Conservation (phyloP, 1,140 invertebrate genomes). For the Leptonema lineaticorne region DNA sequence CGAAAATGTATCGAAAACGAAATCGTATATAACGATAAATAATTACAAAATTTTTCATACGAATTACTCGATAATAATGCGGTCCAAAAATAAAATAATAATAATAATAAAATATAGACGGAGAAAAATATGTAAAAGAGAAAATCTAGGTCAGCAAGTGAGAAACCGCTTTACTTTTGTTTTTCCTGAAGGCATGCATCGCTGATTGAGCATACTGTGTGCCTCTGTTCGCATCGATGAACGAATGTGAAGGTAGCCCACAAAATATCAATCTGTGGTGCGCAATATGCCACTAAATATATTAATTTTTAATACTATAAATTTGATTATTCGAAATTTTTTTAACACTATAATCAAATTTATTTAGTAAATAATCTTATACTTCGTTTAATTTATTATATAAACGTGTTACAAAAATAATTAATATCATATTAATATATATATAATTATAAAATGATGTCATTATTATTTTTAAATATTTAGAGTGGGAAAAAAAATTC, state of each 20-base stretch:
- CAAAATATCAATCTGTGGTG: slow-evolving; percentile 1
- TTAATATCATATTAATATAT: too few species aligned
- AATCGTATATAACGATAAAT: neutral
- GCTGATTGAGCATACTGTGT: neutral
- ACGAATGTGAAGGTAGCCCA: slow-evolving; percentile 7
- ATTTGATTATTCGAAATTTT: too few species aligned
- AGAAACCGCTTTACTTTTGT: slow-evolving; percentile 15
- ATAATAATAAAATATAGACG: too few species aligned
- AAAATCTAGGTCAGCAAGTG: slow-evolving; percentile 18
- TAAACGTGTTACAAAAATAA: too few species aligned
- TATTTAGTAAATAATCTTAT: too few species aligned
- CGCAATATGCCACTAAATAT: neutral
- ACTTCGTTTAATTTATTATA: too few species aligned
- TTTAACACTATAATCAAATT: too few species aligned
- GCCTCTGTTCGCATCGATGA: neutral
- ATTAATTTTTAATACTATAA: too few species aligned
- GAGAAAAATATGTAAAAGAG: slow-evolving; percentile 18
- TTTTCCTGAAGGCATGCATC: slow-evolving; percentile 10
- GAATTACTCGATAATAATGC: neutral
- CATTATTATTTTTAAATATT: too few species aligned
- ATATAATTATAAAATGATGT: too few species aligned
- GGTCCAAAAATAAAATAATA: neutral
- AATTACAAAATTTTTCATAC: too few species aligned
- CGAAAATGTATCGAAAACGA: neutral
- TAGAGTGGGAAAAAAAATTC: too few species aligned